Percentiles rank a stretch among this genome's conserved stretches.
These are phyloP conservation scores for Petroica traversi DNA, from an alignment of 2,113 vertebrate genomes.

Conservation along the genomic window DNA sequence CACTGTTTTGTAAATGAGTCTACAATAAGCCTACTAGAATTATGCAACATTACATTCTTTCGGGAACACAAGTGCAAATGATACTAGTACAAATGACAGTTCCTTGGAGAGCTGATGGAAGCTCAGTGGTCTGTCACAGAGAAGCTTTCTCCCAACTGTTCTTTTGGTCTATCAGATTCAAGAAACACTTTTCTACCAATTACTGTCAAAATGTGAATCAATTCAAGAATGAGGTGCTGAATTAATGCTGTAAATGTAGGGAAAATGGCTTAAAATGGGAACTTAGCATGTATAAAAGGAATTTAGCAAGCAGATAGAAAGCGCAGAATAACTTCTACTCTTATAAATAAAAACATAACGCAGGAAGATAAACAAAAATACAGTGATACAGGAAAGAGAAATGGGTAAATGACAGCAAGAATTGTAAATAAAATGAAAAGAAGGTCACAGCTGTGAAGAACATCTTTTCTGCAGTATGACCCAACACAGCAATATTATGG, in stretches of 20 bases:
- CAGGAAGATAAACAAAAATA: constrained; percentile 41
- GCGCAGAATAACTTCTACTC: constrained; percentile 29
- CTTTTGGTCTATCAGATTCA: constrained; percentile 51
- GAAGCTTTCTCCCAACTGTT: constrained; percentile 36
- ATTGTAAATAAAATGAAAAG: constrained; percentile 43
- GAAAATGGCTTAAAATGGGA: constrained; percentile 44
- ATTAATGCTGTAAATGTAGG: constrained; percentile 60
- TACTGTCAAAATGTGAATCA: constrained; percentile 70
- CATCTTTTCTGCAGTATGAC: constrained; percentile 43
- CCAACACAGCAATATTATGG: background rate
- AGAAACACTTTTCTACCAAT: constrained; percentile 68
- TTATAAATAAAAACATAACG: constrained; percentile 60
- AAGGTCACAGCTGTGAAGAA: constrained; percentile 42
- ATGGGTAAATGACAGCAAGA: constrained; percentile 44
- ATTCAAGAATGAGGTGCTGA: constrained; percentile 58
- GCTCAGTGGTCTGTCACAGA: background rate
- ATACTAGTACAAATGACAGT: constrained; percentile 44
- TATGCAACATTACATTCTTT: background rate
- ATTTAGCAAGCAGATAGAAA: constrained; percentile 45
- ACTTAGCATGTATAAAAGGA: constrained; percentile 30
- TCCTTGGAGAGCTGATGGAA: constrained; percentile 44
- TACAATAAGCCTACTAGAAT: constrained; percentile 12
- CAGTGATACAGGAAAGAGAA: constrained; percentile 53
- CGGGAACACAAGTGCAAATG: constrained; percentile 34
- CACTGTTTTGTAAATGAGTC: background rate